These are phyloP conservation scores for Sycon ciliatum DNA, from an alignment of 37 sponge, comb jelly and placozoan species.

Conservation along the genomic window DNA sequence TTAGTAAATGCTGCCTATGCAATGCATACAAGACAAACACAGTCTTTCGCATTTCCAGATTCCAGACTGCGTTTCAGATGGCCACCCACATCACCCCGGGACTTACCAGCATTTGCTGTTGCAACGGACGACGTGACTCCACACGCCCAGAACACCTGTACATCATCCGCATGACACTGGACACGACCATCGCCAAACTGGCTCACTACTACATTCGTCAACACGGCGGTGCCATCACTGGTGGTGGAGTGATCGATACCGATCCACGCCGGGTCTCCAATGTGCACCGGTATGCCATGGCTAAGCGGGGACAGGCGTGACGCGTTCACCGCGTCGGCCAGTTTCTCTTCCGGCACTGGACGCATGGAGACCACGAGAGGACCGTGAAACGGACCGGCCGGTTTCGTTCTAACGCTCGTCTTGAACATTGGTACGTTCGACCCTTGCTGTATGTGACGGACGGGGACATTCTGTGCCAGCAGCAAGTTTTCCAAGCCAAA, in stretches of 20 bases:
- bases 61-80: too few species aligned
- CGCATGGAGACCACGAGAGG: slow-evolving; percentile 69
- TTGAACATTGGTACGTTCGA: slow-evolving; percentile 53
- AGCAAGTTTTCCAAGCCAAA: slow-evolving; percentile 70
- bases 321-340: slow-evolving; percentile 28
- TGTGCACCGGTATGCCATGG: slow-evolving; percentile 87
- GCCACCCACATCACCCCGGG: too few species aligned
- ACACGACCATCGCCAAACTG: slow-evolving; percentile 34
- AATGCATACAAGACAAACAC: too few species aligned
- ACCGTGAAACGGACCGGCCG: slow-evolving; percentile 30
- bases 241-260: slow-evolving; percentile 59
- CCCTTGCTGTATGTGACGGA: slow-evolving; percentile 29
- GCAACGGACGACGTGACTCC: slow-evolving; percentile 64
- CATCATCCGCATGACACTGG: slow-evolving; percentile 34
- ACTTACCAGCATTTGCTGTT: slow-evolving; percentile 33
- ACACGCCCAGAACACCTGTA: slow-evolving; percentile 93
- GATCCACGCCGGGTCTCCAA: slow-evolving; percentile 72
- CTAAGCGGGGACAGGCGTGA: slow-evolving; percentile 20
- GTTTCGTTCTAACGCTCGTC: slow-evolving; percentile 40
- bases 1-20: too few species aligned
- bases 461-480: slow-evolving; percentile 28
- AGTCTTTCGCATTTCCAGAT: too few species aligned
- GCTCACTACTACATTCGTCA: slow-evolving; percentile 21
- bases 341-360: slow-evolving; percentile 20
- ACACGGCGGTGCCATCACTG: neutral